Evolutionary conservation across 2,888 invertebrate genomes (phyloP), one percentile per base, ranked within the genome.

Genomic region (Galeopsomyia nigrocyanea): DNA sequence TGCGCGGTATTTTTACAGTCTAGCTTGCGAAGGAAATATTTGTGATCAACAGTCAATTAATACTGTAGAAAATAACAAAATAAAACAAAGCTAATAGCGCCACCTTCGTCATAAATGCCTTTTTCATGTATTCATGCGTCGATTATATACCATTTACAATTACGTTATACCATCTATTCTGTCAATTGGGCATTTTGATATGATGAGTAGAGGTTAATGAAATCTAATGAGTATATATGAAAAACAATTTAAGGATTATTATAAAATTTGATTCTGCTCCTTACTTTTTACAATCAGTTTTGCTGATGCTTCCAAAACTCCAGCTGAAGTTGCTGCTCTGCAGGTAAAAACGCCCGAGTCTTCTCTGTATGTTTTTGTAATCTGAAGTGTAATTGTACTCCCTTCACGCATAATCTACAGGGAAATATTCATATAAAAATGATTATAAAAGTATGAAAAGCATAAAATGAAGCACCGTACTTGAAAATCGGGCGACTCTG

Each of bases 281-380:
- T 96, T 96, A 96, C 96, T 96, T 96, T 97, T 96, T 89, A 97
- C 96, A 91, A 94, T 95, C 90, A 98, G 93, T 89, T 95, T 95
- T 84, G 97, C 97, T 82, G 98, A 95, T 84, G 94, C 95, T 91
- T 97, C 97, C 85, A 95, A 96, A 88, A 96, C 95, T 86, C 98
- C 98, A 80, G 95, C 95, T 78, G 94, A 92, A 82, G 97, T 97
- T 80, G 95, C 95, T 75, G 96, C 97, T 82, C 96, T 93, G 88
- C 97, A 97, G 67, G 95, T 95, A 88, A 97, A 97, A 71, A 91
- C 90, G 80, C 97, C 97, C 68, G 94, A 92, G 88, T 97, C 96
- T 88, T 96, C 96, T 89, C 95, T 95, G 86, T 94, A 96, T 22
- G 96, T 96, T 80, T 94, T 92, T 81, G 94, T 92, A 83, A 98